A percentile compares a stretch with the other conserved stretches of the same genome.
Evolutionary conservation across 2,113 vertebrate species (phyloP).

Genomic region (pig (Sus scrofa)): DNA sequence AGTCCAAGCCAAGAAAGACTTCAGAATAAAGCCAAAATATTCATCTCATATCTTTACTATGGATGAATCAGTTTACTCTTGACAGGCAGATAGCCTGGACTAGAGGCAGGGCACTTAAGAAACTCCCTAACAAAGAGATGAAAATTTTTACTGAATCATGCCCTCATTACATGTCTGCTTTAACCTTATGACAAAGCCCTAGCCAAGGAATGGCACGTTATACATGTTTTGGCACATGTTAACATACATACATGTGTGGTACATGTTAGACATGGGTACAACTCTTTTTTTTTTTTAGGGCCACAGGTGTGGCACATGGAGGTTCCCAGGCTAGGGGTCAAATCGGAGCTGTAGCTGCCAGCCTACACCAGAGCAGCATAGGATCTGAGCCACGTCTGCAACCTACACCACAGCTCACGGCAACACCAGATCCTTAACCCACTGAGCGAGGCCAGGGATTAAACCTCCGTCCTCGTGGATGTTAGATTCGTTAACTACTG

Average conservation of each 20-base stretch:
- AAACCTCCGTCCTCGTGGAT: too few species aligned
- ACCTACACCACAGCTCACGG: too few species aligned
- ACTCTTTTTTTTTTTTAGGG: neutral
- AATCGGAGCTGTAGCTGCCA: too few species aligned
- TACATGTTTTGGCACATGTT: neutral
- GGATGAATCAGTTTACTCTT: conserved; percentile 57
- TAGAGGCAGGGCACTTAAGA: conserved; percentile 18
- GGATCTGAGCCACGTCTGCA: too few species aligned
- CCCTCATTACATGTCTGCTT: neutral
- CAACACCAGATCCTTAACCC: too few species aligned
- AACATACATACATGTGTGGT: neutral
- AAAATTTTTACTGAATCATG: neutral
- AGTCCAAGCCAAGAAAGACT: conserved; percentile 62
- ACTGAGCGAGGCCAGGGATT: too few species aligned
- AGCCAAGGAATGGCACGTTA: neutral
- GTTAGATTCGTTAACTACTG: too few species aligned
- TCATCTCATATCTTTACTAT: conserved; percentile 53
- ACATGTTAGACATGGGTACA: neutral
- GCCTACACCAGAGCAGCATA: too few species aligned
- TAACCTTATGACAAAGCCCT: neutral
- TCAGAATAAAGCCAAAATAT: conserved; percentile 62
- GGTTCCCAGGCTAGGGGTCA: too few species aligned
- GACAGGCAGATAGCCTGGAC: conserved; percentile 21
- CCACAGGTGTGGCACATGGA: too few species aligned
- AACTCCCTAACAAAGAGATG: neutral